A percentile compares a stretch with the other conserved stretches of the same genome.
Conservation (phyloP, 1,140 invertebrate species). For the Lepidotrigona ventralis region DNA sequence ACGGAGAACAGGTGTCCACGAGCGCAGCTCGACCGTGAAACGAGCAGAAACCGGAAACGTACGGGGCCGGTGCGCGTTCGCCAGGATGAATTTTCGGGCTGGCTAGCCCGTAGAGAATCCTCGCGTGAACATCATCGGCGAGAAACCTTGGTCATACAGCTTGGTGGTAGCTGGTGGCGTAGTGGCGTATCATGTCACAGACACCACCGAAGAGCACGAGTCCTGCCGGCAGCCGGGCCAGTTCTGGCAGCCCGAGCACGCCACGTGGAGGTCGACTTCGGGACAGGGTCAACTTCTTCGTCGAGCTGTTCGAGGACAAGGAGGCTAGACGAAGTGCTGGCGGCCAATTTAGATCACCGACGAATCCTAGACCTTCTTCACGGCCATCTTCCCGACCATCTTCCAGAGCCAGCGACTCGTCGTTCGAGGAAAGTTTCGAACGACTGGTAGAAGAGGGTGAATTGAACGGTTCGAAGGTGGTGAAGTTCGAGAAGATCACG, state of each 20-base stretch:
- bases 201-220: slow-evolving; percentile 54
- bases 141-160: neutral
- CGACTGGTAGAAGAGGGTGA: slow-evolving; percentile 84
- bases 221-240: slow-evolving; percentile 44
- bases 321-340: slow-evolving; percentile 10
- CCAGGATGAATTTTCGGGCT: slow-evolving; percentile 20
- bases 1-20: slow-evolving; percentile 54
- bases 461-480: slow-evolving; percentile 82
- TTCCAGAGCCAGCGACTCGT: slow-evolving; percentile 70
- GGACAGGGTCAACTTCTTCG: slow-evolving; percentile 78
- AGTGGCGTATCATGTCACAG: slow-evolving; percentile 22
- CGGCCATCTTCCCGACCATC: neutral
- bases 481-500: slow-evolving; percentile 85
- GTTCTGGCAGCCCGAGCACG: slow-evolving; percentile 61
- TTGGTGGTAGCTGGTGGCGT: neutral
- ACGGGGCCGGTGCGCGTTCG: neutral
- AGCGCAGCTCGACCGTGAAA: slow-evolving; percentile 41
- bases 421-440: slow-evolving; percentile 82
- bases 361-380: slow-evolving; percentile 48
- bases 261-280: slow-evolving; percentile 82
- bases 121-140: neutral
- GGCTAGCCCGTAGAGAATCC: neutral
- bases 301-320: slow-evolving; percentile 67
- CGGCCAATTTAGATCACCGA: slow-evolving; percentile 48
- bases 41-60: slow-evolving; percentile 1